phyloP scores from a whole-genome alignment of 2,888 invertebrate genomes.

The Protula sp. region DNA sequence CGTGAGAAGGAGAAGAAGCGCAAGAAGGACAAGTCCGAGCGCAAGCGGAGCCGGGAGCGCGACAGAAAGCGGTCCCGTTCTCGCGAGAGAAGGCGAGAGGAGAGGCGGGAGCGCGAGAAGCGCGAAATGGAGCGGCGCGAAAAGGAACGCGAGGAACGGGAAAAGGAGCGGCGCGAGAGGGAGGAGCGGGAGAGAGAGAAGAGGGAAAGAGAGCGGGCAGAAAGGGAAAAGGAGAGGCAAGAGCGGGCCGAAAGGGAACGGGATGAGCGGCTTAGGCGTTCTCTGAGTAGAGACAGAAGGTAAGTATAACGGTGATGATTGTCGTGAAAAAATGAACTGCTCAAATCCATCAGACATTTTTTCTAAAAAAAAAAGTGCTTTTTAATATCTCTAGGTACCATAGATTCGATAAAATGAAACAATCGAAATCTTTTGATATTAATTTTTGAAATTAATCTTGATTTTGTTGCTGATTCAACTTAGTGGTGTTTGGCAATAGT shows the following conservation, averaged over 20 bases:
- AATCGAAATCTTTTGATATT: no score
- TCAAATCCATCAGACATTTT: no score
- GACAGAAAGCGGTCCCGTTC: neutral
- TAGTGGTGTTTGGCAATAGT: no score
- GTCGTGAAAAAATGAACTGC: no score
- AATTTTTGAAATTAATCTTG: no score
- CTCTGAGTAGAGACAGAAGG: no score
- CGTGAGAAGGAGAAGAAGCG: conserved; percentile 4
- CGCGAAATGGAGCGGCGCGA: conserved; percentile 16
- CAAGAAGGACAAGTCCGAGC: conserved; percentile 3
- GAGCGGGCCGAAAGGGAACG: conserved; percentile 9
- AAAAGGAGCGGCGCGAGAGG: conserved; percentile 21
- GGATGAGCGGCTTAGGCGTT: no score
- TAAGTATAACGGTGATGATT: no score
- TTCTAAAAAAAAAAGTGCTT: no score
- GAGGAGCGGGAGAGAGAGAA: neutral
- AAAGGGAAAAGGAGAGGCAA: neutral
- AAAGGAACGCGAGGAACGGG: conserved; percentile 18
- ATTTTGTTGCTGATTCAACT: no score
- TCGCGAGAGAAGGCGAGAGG: conserved; percentile 2
- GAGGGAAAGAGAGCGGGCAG: neutral
- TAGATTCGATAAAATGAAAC: no score
- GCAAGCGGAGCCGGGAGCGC: neutral
- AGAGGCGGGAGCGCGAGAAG: conserved; percentile 9
- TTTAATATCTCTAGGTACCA: no score